phyloP scores from a whole-genome alignment of 2,113 vertebrate genomes.

The Eretmochelys imbricata region DNA sequence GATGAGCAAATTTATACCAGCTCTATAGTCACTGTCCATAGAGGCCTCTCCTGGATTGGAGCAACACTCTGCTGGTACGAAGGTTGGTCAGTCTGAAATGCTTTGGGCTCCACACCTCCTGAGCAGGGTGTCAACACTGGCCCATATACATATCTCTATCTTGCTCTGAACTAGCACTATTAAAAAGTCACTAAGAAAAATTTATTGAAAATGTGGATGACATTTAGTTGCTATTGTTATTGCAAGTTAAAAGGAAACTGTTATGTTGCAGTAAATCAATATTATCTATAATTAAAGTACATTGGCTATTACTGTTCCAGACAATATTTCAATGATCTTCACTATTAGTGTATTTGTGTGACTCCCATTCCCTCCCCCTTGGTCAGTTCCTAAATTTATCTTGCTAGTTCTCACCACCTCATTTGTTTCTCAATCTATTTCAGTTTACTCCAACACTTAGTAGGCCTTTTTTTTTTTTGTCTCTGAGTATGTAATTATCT shows the following conservation, averaged over 20 bases:
- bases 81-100: background rate
- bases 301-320: slow-evolving; percentile 13
- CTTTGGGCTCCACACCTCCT: background rate
- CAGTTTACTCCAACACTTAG: background rate
- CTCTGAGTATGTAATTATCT: background rate
- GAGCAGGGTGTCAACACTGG: background rate
- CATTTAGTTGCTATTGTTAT: slow-evolving; percentile 57
- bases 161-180: slow-evolving; percentile 39
- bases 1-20: background rate
- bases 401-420: background rate
- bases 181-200: slow-evolving; percentile 61
- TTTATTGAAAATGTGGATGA: slow-evolving; percentile 38
- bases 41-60: background rate
- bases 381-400: slow-evolving; percentile 28
- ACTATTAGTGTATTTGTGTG: background rate
- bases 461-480: background rate
- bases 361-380: slow-evolving; percentile 11
- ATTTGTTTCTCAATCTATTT: slow-evolving; percentile 33
- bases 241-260: slow-evolving; percentile 55
- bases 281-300: slow-evolving; percentile 53
- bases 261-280: slow-evolving; percentile 51
- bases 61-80: background rate
- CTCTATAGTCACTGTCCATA: background rate
- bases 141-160: slow-evolving; percentile 23
- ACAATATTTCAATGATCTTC: slow-evolving; percentile 50